Base-by-base conservation (phyloP, 1,140 invertebrate genomes). In the Euborellia annulipes region DNA sequence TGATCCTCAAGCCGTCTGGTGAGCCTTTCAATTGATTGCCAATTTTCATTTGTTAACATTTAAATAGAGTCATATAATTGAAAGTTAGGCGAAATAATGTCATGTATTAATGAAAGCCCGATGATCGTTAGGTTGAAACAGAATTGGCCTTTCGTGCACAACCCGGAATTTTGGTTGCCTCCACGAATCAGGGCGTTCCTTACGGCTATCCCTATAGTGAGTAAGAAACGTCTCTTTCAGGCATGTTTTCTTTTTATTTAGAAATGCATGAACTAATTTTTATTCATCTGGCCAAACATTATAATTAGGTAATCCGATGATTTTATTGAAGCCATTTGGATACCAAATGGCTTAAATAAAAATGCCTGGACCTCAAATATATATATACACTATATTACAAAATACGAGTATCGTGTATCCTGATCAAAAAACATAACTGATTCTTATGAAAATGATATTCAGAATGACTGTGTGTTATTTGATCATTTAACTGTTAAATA, bases 121-220 rank as follows among this genome's bases (percentile, higher is more conserved):
- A n/a, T n/a, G n/a, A n/a, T n/a, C 52, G 57, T 39, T 55, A 82
- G 80, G 82, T 52, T 93, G 22, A 69, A 91, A 58, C 89, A 93
- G 65, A 86, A 81, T 17, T 94, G 89, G 89, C 67, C 91, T 63
- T 92, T 93, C 56, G 69, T 78, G 1, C 66, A 75, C 53, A 71
- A 77, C 46, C 57, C 63, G 7, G 48, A 60, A 17, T 82, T 79
- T 55, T 89, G 85, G 85, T 76, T 73, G 8, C 53, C 65, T 38
- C 56, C 68, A 3, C 70, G 76, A 58, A 77, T 79, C 1, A 60
- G 79, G 57, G 70, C 81, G 13, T 79, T 87, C 39, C 53, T 93
- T 3, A 85, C 79, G 2, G 76, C 83, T 16, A 76, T 90, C 3
- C 85, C 87, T 8, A 60, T 64, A 49, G 84, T 85, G 58, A 69